Evolutionary conservation across 2,797 vertebrate genomes (phyloP).

Genomic region (Sphenopsis melanotis): DNA sequence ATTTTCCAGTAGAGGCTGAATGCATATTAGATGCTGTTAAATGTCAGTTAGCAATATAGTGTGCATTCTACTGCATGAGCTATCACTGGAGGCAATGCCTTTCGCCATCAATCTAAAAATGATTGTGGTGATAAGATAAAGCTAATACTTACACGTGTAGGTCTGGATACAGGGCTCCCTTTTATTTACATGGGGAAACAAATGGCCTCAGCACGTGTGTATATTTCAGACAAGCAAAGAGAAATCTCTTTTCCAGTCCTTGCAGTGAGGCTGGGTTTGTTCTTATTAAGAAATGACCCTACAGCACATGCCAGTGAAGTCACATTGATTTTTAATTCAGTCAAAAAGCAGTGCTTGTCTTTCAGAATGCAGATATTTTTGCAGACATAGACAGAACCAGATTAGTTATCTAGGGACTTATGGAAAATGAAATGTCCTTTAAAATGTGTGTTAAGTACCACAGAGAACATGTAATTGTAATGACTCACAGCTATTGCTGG

Average conservation of each 20-base stretch:
- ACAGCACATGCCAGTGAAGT: background rate
- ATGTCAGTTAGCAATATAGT: slow-evolving; percentile 56
- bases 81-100: background rate
- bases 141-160: background rate
- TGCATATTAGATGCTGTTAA: slow-evolving; percentile 37
- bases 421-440: background rate
- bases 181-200: slow-evolving; percentile 19
- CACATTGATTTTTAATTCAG: background rate
- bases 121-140: slow-evolving; percentile 24
- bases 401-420: background rate
- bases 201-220: background rate
- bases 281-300: background rate
- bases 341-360: background rate
- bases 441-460: background rate
- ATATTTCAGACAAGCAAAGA: background rate
- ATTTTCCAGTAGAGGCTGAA: background rate
- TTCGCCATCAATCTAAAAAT: slow-evolving; percentile 20
- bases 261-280: background rate
- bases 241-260: background rate
- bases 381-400: background rate
- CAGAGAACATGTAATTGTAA: background rate
- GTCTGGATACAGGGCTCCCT: background rate
- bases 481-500: background rate
- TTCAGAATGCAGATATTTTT: background rate
- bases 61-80: slow-evolving; percentile 20